Evolutionary conservation across 2,797 vertebrate species (phyloP), one percentile per base, ranked within the genome.

Genomic region (Argyrosomus regius): DNA sequence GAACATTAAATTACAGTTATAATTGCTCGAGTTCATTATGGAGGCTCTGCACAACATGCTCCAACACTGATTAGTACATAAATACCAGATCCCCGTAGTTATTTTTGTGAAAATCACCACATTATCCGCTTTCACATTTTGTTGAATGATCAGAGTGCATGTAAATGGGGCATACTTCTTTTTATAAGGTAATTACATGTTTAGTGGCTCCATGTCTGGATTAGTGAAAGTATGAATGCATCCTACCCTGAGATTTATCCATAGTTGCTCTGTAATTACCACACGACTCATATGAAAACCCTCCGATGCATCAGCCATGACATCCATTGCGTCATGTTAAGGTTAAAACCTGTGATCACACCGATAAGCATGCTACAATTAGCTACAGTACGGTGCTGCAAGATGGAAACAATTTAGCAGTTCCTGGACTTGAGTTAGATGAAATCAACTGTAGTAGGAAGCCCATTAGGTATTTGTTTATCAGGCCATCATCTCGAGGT

Each of bases 221-320:
- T 87, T 52, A 93, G 91, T 86, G 83, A 92, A 92, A 88, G 88
- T 86, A 86, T 85, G 84, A 91, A 86, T 9, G 78, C 80, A 70
- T 72, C 80, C 63, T 69, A 70, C 35, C 67, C 69, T 76, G 56
- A 83, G 71, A 87, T 80, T 77, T 75, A 87, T 75, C 74, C 71
- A 57, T 45, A 63, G 52, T 35, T 72, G 58, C 85, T 82, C 85
- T 88, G 80, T 84, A 90, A 90, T 93, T 89, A 92, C 73, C 5
- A 9, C 39, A 43, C 13, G 13, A 66, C 78, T 64, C 68, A 11
- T 49, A 72, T 67, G 67, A 77, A 87, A 82, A 35, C 22, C 22
- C 53, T 85, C 39, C 75, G 64, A 59, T 87, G 79, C 62, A 83
- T 91, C 84, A 73, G 35, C 54, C 14, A 3, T 75, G 71, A 61